phyloP scores from a whole-genome alignment of 2,797 vertebrate genomes.

The Centroberyx gerrardi region DNA sequence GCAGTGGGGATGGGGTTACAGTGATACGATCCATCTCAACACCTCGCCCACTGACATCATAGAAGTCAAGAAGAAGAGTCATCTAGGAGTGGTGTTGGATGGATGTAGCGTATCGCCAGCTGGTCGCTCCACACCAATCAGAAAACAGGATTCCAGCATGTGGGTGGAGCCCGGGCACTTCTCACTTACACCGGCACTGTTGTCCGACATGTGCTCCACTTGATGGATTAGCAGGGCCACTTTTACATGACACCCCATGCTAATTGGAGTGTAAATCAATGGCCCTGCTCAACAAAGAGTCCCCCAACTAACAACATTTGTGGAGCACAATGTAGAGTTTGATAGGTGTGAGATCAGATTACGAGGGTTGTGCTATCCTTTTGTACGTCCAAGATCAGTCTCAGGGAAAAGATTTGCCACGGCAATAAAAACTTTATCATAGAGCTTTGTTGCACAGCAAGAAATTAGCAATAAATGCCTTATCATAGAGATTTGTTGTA shows the following conservation, averaged over 20 bases:
- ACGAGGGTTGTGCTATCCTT: conserved; percentile 15
- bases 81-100: conserved; percentile 40
- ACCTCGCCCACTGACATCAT: conserved; percentile 60
- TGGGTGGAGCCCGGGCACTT: conserved; percentile 29
- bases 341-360: conserved; percentile 30
- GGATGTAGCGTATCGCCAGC: conserved; percentile 26
- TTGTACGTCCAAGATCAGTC: conserved; percentile 29
- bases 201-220: conserved; percentile 52
- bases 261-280: conserved; percentile 69
- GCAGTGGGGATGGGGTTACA: conserved; percentile 65
- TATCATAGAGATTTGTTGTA: background rate
- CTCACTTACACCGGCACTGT: conserved; percentile 41
- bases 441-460: background rate
- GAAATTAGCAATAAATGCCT: background rate
- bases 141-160: conserved; percentile 19
- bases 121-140: conserved; percentile 48
- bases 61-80: conserved; percentile 49
- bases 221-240: conserved; percentile 66
- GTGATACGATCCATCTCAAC: conserved; percentile 65
- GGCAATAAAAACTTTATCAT: background rate
- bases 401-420: background rate
- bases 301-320: conserved; percentile 20
- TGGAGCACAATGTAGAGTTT: conserved; percentile 25
- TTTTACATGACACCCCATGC: conserved; percentile 48
- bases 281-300: conserved; percentile 39